phyloP scores from a whole-genome alignment of 1,140 invertebrate species.

The Charaxes varanes region DNA sequence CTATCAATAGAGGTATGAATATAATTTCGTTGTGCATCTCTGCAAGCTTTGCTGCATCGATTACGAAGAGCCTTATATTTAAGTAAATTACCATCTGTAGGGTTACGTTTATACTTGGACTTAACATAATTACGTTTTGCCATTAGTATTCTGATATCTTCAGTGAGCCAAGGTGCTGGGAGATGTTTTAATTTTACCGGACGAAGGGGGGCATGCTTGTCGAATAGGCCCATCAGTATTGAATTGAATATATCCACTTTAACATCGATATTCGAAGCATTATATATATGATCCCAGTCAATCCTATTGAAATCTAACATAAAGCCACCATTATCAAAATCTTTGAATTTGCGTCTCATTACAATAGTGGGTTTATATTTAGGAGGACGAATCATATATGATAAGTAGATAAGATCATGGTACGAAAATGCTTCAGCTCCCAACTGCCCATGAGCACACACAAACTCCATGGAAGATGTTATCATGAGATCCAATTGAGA shows the following conservation, averaged over 20 bases:
- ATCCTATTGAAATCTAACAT: not conserved
- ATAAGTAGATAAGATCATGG: too few relatives aligned
- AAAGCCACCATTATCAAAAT: constrained; percentile 1
- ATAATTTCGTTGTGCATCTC: too few relatives aligned
- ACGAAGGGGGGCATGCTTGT: constrained; percentile 2
- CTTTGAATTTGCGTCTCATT: not conserved
- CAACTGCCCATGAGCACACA: not conserved
- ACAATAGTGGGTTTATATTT: constrained; percentile 1
- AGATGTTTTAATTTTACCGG: constrained; percentile 1
- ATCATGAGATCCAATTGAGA: constrained; percentile 3
- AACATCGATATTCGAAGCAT: constrained; percentile 1
- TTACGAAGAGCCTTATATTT: too few relatives aligned
- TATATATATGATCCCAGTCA: constrained; percentile 1
- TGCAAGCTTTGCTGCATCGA: too few relatives aligned
- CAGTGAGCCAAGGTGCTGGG: too few relatives aligned
- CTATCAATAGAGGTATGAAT: too few relatives aligned
- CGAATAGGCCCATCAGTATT: not conserved
- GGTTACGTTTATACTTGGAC: constrained; percentile 2
- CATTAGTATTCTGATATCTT: not conserved
- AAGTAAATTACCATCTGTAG: too few relatives aligned
- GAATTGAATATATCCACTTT: constrained; percentile 8
- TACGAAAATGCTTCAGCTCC: constrained; percentile 4
- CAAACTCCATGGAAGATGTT: not conserved
- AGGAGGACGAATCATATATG: too few relatives aligned
- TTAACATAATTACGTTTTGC: not conserved